Evolutionary conservation across 2,113 vertebrate species (phyloP).

Genomic region (Chrysochloris asiatica): DNA sequence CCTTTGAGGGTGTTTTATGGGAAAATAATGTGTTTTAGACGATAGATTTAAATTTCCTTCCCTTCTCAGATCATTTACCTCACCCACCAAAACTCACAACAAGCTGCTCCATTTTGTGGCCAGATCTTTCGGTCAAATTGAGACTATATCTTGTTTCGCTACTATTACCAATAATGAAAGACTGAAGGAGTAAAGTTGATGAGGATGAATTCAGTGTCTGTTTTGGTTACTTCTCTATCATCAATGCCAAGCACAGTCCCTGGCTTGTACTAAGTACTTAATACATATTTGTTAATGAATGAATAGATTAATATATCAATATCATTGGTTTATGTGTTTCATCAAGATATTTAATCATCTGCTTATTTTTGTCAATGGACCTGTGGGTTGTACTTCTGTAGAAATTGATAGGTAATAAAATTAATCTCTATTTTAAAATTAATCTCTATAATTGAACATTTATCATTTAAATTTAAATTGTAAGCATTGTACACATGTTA

Average conservation of each 20-base stretch:
- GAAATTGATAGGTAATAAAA: neutral
- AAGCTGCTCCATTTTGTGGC: rapidly evolving
- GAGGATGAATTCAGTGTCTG: neutral
- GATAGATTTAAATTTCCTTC: neutral
- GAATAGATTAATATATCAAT: neutral
- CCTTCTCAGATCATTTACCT: neutral
- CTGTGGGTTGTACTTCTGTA: neutral
- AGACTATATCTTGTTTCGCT: neutral
- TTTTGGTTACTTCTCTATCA: neutral
- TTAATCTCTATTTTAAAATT: neutral
- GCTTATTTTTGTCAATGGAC: neutral
- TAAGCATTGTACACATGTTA: neutral
- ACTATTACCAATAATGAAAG: neutral
- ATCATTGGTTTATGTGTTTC: neutral
- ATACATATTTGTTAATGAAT: neutral
- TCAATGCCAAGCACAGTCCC: neutral
- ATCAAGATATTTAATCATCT: neutral
- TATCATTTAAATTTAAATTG: neutral
- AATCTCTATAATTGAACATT: neutral
- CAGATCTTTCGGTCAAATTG: neutral
- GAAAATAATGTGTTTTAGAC: neutral
- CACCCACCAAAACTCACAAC: neutral
- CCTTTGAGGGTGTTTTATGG: neutral
- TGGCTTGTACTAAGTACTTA: neutral
- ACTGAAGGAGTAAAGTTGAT: neutral